These are phyloP conservation scores for Tholera decimalis DNA, from an alignment of 2,888 invertebrate genomes.

Conservation along the genomic window DNA sequence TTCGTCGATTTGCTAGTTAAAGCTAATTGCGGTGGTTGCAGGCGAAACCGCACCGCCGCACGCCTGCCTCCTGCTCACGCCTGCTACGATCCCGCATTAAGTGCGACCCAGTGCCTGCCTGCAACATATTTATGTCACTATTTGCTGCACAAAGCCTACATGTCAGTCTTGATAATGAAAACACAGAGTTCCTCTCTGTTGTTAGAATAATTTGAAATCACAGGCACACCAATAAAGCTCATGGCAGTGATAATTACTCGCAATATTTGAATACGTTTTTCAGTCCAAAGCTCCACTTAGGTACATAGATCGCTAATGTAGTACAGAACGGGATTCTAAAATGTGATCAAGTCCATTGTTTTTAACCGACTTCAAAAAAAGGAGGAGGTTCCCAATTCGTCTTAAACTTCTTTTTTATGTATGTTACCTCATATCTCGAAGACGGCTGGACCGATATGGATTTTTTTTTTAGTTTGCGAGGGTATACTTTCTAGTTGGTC, in stretches of 20 bases:
- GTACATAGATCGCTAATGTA: background rate
- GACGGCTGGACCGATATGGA: too few relatives aligned
- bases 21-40: constrained; percentile 23
- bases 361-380: too few relatives aligned
- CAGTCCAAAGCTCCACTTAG: background rate
- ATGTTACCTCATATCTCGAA: too few relatives aligned
- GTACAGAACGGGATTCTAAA: background rate
- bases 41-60: background rate
- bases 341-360: background rate
- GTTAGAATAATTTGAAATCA: background rate
- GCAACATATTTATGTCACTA: constrained; percentile 4
- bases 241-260: background rate
- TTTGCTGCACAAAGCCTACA: background rate
- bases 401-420: too few relatives aligned
- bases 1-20: constrained; percentile 5
- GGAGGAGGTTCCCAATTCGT: too few relatives aligned
- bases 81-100: constrained; percentile 17
- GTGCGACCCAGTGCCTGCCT: constrained; percentile 8
- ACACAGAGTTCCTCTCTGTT: background rate
- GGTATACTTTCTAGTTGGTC: too few relatives aligned
- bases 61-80: background rate
- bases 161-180: background rate
- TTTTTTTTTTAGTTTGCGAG: too few relatives aligned
- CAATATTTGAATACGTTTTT: background rate
- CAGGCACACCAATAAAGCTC: background rate